These are phyloP conservation scores for Phoenoteleia sp. DNA, from an alignment of 2,888 invertebrate genomes.

Conservation along the genomic window DNA sequence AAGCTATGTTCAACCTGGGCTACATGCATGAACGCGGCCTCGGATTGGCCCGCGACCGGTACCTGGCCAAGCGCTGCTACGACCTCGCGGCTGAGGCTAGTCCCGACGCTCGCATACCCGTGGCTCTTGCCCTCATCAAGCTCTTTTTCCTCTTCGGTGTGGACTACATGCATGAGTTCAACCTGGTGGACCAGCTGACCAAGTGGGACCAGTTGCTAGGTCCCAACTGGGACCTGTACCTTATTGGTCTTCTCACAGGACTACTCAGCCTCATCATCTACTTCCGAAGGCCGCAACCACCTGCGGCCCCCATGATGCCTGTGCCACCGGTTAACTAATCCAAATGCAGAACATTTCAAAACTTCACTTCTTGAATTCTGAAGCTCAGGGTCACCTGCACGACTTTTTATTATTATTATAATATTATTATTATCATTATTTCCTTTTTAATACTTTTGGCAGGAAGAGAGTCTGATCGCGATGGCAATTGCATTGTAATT, in stretches of 20 bases:
- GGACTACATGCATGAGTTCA: constrained; percentile 92
- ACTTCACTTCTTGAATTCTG: background rate
- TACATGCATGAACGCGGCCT: constrained; percentile 99
- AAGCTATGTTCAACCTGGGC: constrained; percentile 99
- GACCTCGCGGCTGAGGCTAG: constrained; percentile 98
- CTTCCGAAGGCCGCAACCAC: constrained; percentile 89
- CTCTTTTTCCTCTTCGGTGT: constrained; percentile 92
- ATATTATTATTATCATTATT: no score
- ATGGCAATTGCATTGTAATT: no score
- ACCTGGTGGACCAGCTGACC: constrained; percentile 87
- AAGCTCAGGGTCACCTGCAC: constrained; percentile 48
- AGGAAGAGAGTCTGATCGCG: no score
- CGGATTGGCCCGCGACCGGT: constrained; percentile 95
- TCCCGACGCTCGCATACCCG: constrained; percentile 97
- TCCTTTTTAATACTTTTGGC: no score
- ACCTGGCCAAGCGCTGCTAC: constrained; percentile 99
- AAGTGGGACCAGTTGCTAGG: constrained; percentile 91
- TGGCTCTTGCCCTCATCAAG: constrained; percentile 95
- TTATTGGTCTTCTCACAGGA: constrained; percentile 91
- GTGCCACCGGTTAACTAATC: constrained; percentile 67
- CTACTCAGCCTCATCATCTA: constrained; percentile 95
- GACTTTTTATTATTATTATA: no score
- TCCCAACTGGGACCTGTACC: constrained; percentile 98
- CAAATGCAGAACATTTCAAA: background rate
- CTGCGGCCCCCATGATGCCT: constrained; percentile 78